Evolutionary conservation across 1,140 invertebrate genomes (phyloP), one percentile per base, ranked within the genome.

Genomic region (Cataglyphis hispanica): DNA sequence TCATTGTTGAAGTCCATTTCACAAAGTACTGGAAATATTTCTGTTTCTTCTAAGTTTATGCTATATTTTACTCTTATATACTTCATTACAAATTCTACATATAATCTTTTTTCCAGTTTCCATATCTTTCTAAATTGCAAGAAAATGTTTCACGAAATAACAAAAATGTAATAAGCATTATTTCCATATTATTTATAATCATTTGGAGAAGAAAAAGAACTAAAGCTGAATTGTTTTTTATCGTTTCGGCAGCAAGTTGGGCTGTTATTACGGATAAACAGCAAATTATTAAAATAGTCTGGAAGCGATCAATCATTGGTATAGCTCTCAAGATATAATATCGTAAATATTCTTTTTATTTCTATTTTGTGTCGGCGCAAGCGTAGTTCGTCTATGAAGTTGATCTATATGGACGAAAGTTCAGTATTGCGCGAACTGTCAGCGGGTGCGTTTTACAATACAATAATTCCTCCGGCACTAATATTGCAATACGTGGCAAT

Each of bases 1-100:
- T 53, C 34, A 40, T 11, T 10, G 10, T 2, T 5, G 8, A 80
- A 80, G 19, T 80, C 10, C 77, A 80, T 80, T 66, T 66, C 2
- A 16, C 3, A 40, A 10, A 43, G 37, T 10, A 31, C 60, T 31
- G 25, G 19, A 22, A 77, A 22, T 43, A 77, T 64, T 19, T 76
- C 11, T 64, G 19, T 4, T 63, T 43, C 43, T 19, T 27, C 4
- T 0, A 46, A 77, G 37, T n/a, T 61, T 27, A 25, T 25, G 3
- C 46, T 19, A 10, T 46, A 10, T 19, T 60, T 75, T 22, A 75
- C 6, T 61, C 11, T 16, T 16, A 46, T 25, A 43, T 76, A 43
- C 7, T 61, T 63, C 16, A 11, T 22, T 63, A 6, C 19, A n/a
- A 46, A 58, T 43, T 77, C 58, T n/a, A 77, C 0, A 43, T 40